phyloP scores from a whole-genome alignment of 2,113 vertebrate species.

The Calyptommatus sinebrachiatus region DNA sequence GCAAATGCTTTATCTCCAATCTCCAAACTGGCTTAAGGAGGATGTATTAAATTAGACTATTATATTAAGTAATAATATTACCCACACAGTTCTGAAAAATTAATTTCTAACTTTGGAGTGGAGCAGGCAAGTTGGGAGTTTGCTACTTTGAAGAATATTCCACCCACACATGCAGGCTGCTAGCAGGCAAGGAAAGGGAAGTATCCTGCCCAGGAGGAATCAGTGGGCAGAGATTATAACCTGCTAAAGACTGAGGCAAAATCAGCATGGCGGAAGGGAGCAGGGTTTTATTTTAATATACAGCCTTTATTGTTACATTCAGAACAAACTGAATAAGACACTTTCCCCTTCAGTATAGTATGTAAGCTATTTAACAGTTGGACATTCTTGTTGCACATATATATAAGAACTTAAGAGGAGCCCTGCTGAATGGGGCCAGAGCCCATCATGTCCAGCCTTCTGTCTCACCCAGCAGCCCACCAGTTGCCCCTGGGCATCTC shows the following conservation, averaged over 20 bases:
- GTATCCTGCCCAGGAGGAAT: conserved; percentile 46
- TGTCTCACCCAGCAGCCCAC: too few species aligned
- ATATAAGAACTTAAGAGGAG: too few species aligned
- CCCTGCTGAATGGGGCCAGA: too few species aligned
- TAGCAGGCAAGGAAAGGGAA: conserved; percentile 55
- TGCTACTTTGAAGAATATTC: conserved; percentile 49
- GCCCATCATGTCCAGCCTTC: too few species aligned
- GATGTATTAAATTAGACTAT: conserved; percentile 23
- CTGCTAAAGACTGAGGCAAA: conserved; percentile 47
- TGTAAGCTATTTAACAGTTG: conserved; percentile 16
- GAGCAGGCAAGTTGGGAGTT: conserved; percentile 40
- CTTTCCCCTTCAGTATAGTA: conserved; percentile 22
- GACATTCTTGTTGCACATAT: conserved; percentile 18
- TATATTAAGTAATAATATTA: not conserved
- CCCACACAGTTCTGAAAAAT: not conserved
- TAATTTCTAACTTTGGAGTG: conserved; percentile 29
- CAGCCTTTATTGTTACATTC: conserved; percentile 11
- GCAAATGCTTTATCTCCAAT: conserved; percentile 4
- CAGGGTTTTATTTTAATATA: conserved; percentile 36
- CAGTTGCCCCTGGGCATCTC: too few species aligned
- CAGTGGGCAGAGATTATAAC: conserved; percentile 60
- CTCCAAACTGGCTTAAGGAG: not conserved
- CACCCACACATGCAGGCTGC: conserved; percentile 47
- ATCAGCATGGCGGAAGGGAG: conserved; percentile 42
- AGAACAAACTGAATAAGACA: not conserved